Evolutionary conservation across 2,113 vertebrate genomes (phyloP).

Genomic region (Catharus fuscescens): DNA sequence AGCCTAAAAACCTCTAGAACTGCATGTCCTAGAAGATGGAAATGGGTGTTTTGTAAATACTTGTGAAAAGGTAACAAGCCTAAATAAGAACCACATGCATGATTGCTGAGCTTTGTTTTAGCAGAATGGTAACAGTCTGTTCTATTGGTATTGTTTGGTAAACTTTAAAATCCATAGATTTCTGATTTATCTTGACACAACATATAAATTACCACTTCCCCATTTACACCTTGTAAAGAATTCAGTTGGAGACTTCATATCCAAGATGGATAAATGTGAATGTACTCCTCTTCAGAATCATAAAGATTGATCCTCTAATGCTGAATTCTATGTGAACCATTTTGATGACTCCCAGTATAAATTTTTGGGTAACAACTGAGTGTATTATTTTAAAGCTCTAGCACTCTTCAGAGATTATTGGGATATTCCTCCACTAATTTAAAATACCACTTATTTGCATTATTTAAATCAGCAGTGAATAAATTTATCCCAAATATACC

Average conservation of each 20-base stretch:
- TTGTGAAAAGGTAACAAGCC: background rate
- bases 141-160: background rate
- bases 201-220: background rate
- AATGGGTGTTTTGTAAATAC: background rate
- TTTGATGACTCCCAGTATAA: background rate
- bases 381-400: background rate
- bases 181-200: background rate
- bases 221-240: background rate
- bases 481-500: background rate
- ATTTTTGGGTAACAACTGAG: background rate
- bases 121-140: background rate
- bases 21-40: background rate
- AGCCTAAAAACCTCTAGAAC: background rate
- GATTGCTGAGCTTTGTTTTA: background rate
- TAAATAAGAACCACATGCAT: background rate
- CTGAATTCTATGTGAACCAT: background rate
- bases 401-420: background rate
- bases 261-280: background rate
- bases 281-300: background rate
- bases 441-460: background rate
- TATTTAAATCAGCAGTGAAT: background rate
- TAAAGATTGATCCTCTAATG: background rate
- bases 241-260: background rate
- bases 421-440: background rate
- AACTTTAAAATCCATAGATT: background rate